Evolutionary conservation across 2,888 invertebrate genomes (phyloP).

Genomic region (Torymus tubicola): DNA sequence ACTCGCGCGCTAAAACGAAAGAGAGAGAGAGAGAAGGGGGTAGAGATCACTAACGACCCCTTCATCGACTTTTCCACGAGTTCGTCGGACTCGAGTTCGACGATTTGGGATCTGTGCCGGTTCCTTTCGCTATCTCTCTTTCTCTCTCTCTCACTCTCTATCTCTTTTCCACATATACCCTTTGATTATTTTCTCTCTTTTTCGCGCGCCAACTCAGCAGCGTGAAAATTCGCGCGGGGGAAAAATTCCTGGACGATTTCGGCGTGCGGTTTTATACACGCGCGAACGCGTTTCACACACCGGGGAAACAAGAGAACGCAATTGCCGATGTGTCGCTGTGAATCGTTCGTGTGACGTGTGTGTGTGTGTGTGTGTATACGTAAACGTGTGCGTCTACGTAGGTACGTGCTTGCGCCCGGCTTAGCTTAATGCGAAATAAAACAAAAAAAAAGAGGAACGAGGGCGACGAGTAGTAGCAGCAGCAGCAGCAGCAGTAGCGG

Average conservation of each 20-base stretch:
- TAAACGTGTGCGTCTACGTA: no score
- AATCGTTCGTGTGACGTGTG: neutral
- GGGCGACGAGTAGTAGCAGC: no score
- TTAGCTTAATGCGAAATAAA: conserved; percentile 17
- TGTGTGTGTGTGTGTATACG: no score
- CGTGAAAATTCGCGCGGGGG: conserved; percentile 16
- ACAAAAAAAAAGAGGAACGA: neutral
- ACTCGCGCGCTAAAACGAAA: neutral
- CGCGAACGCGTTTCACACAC: neutral
- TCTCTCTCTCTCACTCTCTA: neutral
- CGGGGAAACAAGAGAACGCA: conserved; percentile 39
- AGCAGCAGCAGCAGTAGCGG: no score
- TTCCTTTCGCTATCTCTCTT: conserved; percentile 2
- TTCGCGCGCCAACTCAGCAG: conserved; percentile 30
- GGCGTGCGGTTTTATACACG: conserved; percentile 18
- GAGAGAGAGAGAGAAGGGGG: conserved; percentile 31
- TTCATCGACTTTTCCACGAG: conserved; percentile 47
- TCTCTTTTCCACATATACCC: neutral
- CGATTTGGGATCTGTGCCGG: conserved; percentile 14
- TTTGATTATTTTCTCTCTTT: conserved; percentile 33
- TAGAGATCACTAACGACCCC: conserved; percentile 47
- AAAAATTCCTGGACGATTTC: neutral
- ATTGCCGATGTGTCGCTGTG: conserved; percentile 27
- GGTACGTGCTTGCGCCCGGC: neutral
- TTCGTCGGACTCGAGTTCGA: conserved; percentile 4